phyloP scores from a whole-genome alignment of 2,113 vertebrate genomes.

The Sturnira hondurensis region DNA sequence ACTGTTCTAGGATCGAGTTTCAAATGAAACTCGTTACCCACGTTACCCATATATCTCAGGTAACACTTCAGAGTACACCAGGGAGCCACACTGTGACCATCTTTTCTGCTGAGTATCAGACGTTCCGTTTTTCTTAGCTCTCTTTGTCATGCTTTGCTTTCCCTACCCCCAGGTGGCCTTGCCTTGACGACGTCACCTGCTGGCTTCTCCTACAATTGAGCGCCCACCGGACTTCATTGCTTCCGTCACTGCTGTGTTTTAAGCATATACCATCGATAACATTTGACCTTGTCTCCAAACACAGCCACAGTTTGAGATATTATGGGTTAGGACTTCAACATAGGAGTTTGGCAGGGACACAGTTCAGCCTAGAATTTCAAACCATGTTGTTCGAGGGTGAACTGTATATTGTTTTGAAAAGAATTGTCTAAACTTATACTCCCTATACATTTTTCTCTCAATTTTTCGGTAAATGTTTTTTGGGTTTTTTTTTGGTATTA shows the following conservation, averaged over 20 bases:
- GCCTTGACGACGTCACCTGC: not conserved
- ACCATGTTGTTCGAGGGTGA: not conserved
- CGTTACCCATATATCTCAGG: not conserved
- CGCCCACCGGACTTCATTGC: accelerated
- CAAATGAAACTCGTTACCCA: not conserved
- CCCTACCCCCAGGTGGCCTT: accelerated
- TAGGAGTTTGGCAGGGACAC: too few species aligned
- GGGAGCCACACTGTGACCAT: not conserved
- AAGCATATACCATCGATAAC: not conserved
- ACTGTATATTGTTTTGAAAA: not conserved
- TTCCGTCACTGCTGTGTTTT: not conserved
- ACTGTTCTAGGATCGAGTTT: not conserved
- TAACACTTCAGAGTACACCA: not conserved
- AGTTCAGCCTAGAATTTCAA: too few species aligned
- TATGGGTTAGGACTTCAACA: not conserved
- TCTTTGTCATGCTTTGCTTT: not conserved
- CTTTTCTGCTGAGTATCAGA: not conserved
- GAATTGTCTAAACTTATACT: not conserved
- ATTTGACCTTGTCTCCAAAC: not conserved
- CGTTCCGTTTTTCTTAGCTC: not conserved
- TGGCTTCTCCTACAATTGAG: accelerated
- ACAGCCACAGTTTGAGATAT: not conserved
- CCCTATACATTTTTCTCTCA: not conserved
- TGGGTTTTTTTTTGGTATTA: not conserved
- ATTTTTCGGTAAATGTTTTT: not conserved